Conservation (phyloP, 2,797 vertebrate species). For the Acanthurus lineatus region DNA sequence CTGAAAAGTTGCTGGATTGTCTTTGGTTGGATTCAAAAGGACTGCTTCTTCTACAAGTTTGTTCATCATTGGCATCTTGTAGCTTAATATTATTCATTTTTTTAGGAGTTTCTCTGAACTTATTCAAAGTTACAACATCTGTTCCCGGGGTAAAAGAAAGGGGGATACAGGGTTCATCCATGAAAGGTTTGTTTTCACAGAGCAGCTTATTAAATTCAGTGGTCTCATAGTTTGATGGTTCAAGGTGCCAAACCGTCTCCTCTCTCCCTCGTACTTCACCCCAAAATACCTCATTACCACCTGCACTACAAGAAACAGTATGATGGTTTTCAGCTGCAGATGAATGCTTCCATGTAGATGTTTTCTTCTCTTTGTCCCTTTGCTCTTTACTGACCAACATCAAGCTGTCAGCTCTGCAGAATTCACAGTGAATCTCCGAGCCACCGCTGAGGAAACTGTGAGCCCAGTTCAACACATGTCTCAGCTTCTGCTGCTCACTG, state of each 20-base stretch:
- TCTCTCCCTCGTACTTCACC: background rate
- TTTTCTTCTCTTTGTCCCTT: background rate
- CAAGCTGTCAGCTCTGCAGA: conserved; percentile 32
- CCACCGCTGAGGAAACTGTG: conserved; percentile 65
- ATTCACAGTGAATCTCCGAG: conserved; percentile 26
- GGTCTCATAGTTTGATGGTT: background rate
- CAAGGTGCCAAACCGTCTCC: background rate
- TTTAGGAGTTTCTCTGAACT: conserved; percentile 33
- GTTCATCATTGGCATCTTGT: conserved; percentile 17
- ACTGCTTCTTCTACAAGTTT: background rate
- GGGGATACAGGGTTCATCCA: background rate
- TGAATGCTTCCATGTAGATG: background rate
- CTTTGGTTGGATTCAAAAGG: background rate
- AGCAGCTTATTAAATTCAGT: background rate
- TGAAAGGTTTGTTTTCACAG: background rate
- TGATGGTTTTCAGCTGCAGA: background rate
- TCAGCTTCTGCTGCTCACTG: conserved; percentile 81
- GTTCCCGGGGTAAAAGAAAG: background rate
- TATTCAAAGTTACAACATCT: conserved; percentile 1
- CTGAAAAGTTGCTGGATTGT: conserved; percentile 1
- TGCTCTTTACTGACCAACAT: background rate
- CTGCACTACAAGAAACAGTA: background rate
- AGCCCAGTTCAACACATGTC: conserved; percentile 77
- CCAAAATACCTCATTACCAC: background rate
- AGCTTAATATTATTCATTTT: background rate